Conservation (phyloP, 2,113 vertebrate species). For the Brienomyrus brachyistius region DNA sequence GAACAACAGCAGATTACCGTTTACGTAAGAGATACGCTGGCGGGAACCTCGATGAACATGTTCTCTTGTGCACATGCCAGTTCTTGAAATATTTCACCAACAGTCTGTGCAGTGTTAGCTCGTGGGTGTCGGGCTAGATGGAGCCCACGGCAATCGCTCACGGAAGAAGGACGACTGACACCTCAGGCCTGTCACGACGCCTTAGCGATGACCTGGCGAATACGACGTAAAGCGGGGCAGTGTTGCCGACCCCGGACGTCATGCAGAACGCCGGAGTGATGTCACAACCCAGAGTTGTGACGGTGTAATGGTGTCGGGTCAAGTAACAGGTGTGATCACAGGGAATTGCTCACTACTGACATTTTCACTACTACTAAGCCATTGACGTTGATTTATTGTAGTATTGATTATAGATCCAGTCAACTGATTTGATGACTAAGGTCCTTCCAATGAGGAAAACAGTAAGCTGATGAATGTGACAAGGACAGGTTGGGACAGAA, state of each 20-base stretch:
- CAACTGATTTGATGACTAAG: background rate
- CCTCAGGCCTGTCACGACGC: background rate
- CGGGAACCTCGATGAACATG: background rate
- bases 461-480: background rate
- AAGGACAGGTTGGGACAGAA: background rate
- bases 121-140: conserved; percentile 4
- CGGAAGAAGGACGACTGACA: background rate
- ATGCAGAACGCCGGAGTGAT: background rate
- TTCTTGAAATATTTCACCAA: conserved; percentile 9
- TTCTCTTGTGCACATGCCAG: conserved; percentile 20
- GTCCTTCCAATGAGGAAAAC: background rate
- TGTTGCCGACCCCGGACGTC: background rate
- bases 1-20: background rate
- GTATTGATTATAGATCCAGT: background rate
- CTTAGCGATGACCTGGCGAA: background rate
- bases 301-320: background rate
- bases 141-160: background rate
- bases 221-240: background rate
- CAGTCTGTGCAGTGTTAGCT: background rate
- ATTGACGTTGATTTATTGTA: background rate
- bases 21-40: background rate
- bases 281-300: background rate
- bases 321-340: background rate
- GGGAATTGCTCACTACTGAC: background rate
- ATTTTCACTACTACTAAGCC: background rate